Conservation (phyloP, 2,113 vertebrate genomes). For the Phasianus colchicus region DNA sequence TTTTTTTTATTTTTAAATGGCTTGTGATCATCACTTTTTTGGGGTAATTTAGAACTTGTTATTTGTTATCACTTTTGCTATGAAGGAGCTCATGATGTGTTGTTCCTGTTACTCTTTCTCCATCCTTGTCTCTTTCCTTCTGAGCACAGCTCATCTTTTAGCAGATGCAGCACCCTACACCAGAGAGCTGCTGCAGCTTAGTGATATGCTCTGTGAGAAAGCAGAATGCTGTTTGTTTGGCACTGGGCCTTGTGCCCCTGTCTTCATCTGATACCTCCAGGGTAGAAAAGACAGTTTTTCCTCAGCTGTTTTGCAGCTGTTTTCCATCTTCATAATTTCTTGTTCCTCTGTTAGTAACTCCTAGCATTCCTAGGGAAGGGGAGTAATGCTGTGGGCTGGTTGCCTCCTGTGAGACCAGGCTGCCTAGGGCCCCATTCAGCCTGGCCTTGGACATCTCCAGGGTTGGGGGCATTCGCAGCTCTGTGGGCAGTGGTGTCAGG, state of each 20-base stretch:
- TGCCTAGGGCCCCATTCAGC: no score
- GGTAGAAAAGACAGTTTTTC: not conserved
- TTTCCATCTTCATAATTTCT: not conserved
- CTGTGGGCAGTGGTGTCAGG: no score
- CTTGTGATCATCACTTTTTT: no score
- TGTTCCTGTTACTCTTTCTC: not conserved
- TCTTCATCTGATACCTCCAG: not conserved
- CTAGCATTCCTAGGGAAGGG: not conserved
- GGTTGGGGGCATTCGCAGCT: no score
- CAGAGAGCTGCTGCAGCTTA: conserved; percentile 18
- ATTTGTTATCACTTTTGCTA: no score
- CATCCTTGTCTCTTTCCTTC: not conserved
- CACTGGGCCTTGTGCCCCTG: not conserved
- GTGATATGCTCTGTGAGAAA: not conserved
- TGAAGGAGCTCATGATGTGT: not conserved
- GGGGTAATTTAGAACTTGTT: no score
- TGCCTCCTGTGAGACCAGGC: no score
- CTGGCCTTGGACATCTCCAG: no score
- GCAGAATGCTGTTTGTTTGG: not conserved
- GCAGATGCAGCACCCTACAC: not conserved
- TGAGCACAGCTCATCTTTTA: not conserved
- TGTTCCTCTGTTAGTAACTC: not conserved
- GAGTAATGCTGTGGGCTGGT: no score
- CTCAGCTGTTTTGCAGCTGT: not conserved
- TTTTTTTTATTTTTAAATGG: no score